Evolutionary conservation across 2,113 vertebrate species (phyloP).

Genomic region (Pampusana beccarii): DNA sequence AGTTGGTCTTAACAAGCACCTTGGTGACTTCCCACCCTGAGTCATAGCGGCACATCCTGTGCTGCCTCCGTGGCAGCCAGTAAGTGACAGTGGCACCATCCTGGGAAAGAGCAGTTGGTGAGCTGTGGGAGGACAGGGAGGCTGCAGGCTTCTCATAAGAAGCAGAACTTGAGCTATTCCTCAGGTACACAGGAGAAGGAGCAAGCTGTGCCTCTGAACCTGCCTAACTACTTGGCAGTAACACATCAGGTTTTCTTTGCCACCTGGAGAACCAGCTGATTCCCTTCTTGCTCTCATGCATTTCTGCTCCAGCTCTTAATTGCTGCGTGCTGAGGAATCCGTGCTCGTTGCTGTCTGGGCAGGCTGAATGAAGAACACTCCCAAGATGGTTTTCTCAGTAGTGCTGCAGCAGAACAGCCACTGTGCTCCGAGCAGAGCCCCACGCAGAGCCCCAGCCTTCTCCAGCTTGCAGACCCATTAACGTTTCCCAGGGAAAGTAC

Average conservation of each 20-base stretch:
- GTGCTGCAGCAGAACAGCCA: neutral
- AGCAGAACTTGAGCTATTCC: neutral
- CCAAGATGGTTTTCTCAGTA: neutral
- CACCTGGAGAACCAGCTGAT: neutral
- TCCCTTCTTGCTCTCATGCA: neutral
- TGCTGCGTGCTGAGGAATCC: neutral
- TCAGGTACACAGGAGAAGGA: neutral
- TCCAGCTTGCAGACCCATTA: neutral
- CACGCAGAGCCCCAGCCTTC: neutral
- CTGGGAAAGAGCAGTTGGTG: neutral
- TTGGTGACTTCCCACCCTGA: neutral
- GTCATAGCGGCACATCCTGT: neutral
- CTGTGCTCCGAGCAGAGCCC: neutral
- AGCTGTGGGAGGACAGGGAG: neutral
- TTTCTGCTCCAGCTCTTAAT: neutral
- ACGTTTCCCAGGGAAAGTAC: neutral
- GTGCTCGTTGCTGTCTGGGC: accelerated
- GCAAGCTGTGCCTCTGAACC: neutral
- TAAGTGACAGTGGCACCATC: neutral
- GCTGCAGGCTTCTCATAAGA: neutral
- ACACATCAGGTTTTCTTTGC: neutral
- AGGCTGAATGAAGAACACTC: neutral
- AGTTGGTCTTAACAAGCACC: neutral
- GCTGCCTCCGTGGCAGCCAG: neutral
- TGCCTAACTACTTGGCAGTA: neutral